Evolutionary conservation across 2,888 invertebrate species (phyloP).

Genomic region (Macrostomum cliftonense): DNA sequence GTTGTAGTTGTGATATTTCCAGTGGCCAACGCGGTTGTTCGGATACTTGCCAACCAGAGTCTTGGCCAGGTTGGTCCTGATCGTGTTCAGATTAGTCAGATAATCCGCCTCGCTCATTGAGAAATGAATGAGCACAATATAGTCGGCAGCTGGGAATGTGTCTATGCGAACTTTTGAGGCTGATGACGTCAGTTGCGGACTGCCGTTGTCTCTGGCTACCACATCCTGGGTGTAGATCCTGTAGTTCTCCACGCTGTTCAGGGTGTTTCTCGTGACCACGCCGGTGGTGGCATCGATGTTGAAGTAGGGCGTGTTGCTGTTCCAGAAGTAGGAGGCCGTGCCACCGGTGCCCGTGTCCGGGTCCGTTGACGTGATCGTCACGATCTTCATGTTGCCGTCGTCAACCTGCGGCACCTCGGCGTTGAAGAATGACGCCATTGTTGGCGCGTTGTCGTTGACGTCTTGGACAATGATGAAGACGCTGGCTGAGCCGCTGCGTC

Average conservation of each 20-base stretch:
- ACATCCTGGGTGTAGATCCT: constrained; percentile 1
- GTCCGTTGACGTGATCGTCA: background rate
- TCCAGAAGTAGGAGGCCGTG: background rate
- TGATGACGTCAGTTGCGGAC: background rate
- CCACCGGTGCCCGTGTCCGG: constrained; percentile 1
- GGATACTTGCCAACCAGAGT: background rate
- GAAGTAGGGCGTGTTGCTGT: background rate
- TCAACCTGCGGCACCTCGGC: constrained; percentile 2
- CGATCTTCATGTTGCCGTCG: constrained; percentile 1
- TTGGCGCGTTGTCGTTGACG: constrained; percentile 1
- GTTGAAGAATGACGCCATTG: background rate
- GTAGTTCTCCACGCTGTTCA: background rate
- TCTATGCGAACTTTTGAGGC: background rate
- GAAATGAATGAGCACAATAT: constrained; percentile 1
- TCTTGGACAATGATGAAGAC: background rate
- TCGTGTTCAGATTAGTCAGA: background rate
- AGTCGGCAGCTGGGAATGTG: constrained; percentile 1
- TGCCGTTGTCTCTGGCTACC: background rate
- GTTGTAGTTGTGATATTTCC: background rate
- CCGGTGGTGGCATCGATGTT: background rate
- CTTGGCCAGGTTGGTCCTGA: background rate
- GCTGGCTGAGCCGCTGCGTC: background rate
- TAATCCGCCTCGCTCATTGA: background rate
- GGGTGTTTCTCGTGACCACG: background rate
- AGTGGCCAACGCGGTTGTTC: background rate